Evolutionary conservation across 2,797 vertebrate genomes (phyloP).

Genomic region (Pogoniulus pusillus): DNA sequence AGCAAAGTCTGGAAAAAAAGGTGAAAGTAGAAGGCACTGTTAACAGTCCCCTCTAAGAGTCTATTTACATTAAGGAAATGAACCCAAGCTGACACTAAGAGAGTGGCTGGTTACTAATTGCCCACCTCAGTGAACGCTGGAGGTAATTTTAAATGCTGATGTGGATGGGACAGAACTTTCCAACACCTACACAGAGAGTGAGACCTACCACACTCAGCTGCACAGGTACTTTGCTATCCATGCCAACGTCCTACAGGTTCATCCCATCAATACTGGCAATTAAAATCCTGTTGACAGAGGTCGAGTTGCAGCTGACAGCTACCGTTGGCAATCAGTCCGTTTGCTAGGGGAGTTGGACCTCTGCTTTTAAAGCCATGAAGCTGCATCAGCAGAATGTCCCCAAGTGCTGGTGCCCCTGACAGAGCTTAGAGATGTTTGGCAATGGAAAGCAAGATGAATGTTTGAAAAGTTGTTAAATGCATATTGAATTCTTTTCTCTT

Average conservation of each 20-base stretch:
- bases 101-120: constrained; percentile 9
- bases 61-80: constrained; percentile 9
- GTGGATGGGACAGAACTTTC: constrained; percentile 48
- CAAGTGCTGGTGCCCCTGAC: constrained; percentile 29
- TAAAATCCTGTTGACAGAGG: constrained; percentile 33
- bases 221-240: not conserved
- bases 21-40: constrained; percentile 24
- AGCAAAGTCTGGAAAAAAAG: not conserved
- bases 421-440: constrained; percentile 51
- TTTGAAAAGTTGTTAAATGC: constrained; percentile 34
- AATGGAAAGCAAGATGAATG: constrained; percentile 30
- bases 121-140: not conserved
- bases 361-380: constrained; percentile 57
- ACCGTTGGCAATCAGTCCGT: constrained; percentile 2
- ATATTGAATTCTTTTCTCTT: constrained; percentile 37
- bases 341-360: constrained; percentile 6
- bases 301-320: not conserved
- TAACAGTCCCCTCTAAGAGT: constrained; percentile 27
- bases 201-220: not conserved
- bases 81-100: constrained; percentile 23
- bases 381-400: constrained; percentile 33
- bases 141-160: constrained; percentile 44
- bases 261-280: constrained; percentile 16
- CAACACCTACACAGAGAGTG: not conserved
- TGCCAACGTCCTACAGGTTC: not conserved